Percentiles rank a stretch among this genome's conserved stretches.
Evolutionary conservation across 2,797 vertebrate species (phyloP).

Genomic region (Anomalospiza imberbis): DNA sequence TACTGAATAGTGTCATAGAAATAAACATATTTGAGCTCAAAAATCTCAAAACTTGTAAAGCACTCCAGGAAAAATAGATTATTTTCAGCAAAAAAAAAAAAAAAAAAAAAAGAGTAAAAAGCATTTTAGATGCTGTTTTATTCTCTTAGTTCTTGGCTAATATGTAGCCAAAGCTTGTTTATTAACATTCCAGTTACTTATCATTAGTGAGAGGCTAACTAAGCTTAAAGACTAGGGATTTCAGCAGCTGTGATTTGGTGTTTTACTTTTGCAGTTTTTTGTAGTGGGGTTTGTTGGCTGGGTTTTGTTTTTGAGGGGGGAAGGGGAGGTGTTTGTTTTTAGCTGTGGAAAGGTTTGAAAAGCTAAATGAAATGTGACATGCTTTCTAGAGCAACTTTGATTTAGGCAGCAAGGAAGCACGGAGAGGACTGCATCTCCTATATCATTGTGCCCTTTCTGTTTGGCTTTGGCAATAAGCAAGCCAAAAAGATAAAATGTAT

Average conservation of each 20-base stretch:
- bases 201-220: constrained; percentile 13
- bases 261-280: not conserved
- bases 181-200: constrained; percentile 2
- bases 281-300: not conserved
- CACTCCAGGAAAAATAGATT: not conserved
- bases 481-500: constrained; percentile 21
- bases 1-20: not conserved
- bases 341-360: constrained; percentile 2
- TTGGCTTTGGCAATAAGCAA: constrained; percentile 49
- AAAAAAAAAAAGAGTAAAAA: not conserved
- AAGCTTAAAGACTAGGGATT: constrained; percentile 50
- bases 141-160: not conserved
- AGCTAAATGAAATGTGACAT: constrained; percentile 44
- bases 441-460: constrained; percentile 20
- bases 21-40: not conserved
- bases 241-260: constrained; percentile 4
- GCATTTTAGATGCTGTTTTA: not conserved
- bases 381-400: constrained; percentile 21
- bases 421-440: not conserved
- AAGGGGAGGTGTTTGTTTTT: not conserved
- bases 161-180: not conserved
- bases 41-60: not conserved
- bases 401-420: constrained; percentile 5
- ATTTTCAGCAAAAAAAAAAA: not conserved
- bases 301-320: not conserved